These are phyloP conservation scores for Rhynchomys soricoides DNA, from an alignment of 2,113 vertebrate genomes.

Conservation along the genomic window DNA sequence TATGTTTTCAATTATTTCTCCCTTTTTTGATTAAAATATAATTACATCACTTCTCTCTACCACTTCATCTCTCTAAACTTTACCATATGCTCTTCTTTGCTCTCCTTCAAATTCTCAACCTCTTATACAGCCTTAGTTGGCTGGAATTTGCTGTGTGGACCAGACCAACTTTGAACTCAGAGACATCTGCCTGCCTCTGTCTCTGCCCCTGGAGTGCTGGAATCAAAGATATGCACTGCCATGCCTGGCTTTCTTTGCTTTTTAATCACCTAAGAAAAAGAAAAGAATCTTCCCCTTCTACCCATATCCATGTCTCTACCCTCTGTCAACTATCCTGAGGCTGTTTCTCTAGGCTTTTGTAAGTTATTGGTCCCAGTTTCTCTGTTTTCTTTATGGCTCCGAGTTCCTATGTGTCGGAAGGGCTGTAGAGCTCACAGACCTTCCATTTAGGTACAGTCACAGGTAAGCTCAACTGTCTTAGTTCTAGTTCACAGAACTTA, in stretches of 20 bases:
- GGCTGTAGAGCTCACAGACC: background rate
- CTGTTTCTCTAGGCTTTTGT: background rate
- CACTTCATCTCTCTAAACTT: background rate
- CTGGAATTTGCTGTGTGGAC: background rate
- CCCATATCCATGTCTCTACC: background rate
- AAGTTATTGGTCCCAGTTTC: background rate
- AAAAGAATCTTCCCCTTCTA: background rate
- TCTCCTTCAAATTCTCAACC: background rate
- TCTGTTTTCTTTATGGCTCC: background rate
- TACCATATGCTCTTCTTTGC: background rate
- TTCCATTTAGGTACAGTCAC: background rate
- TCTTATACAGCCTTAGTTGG: background rate
- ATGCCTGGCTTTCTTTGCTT: constrained; percentile 9
- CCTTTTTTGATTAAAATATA: background rate
- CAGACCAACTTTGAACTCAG: background rate
- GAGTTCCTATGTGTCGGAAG: background rate
- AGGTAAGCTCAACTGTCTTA: background rate
- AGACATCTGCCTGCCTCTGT: background rate
- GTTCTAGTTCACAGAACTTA: constrained; percentile 49
- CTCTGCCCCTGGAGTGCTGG: background rate
- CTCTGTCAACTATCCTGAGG: background rate
- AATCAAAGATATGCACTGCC: background rate
- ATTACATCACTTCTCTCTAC: background rate
- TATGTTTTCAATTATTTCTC: background rate
- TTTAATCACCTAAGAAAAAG: constrained; percentile 19